Base-by-base conservation (phyloP, 2,113 vertebrate species). In the Corythoichthys intestinalis region DNA sequence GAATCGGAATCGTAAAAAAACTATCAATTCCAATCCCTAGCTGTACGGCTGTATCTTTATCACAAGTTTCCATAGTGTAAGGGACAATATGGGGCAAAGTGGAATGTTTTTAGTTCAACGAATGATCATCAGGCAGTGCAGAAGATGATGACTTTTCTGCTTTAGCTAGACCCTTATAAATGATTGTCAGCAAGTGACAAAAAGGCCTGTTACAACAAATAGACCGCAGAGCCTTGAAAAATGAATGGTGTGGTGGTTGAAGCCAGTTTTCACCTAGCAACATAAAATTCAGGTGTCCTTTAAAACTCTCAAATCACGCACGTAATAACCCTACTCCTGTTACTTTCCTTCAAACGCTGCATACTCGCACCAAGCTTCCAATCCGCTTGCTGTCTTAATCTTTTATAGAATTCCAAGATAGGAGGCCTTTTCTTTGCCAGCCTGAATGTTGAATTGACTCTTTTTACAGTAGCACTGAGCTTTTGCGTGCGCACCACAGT, bases 401-500 rank as follows among this genome's bases (percentile, higher is more conserved):
- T 77, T 73, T 66, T 65, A 68, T 61, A 76, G 66, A 77, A 75
- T 84, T 83, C 64, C 15, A 39, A 83, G 77, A 82, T 74, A 77
- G 66, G 37, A 41, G 67, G 66, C 46, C 65, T 76, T 69, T 84
- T 48, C 56, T 77, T 80, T 56, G 65, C 44, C 64, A 74, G 65
- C 46, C 60, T 65, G 58, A 81, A 71, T 78, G 76, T 70, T 35
- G 54, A 58, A 44, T 71, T 73, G 72, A 79, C 61, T 84, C 77
- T 79, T 81, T 54, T 80, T 79, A 81, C 82, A 84, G 78, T 61
- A 71, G 49, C 71, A 75, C 75, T 83, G 68, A 57, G 77, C 66
- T 74, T 76, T 65, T 70, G 83, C 72, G 67, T 65, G 53, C 7
- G 20, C 20, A 11, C 9, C 69, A 59, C 73, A 69, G 65, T 54